Evolutionary conservation across 2,797 vertebrate genomes (phyloP).

Genomic region (Catostomus latipinnis): DNA sequence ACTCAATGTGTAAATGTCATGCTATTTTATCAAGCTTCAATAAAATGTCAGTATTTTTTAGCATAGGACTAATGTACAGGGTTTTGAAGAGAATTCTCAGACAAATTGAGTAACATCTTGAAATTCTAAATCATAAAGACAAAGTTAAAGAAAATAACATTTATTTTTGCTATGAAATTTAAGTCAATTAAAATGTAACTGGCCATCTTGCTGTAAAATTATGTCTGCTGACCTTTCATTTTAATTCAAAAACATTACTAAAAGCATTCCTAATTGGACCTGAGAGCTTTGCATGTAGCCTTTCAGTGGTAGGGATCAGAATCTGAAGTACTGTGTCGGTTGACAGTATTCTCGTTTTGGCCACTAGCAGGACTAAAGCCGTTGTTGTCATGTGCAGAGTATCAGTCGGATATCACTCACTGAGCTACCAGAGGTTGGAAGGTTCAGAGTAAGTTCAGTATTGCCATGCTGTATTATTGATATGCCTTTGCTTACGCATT

Average conservation of each 20-base stretch:
- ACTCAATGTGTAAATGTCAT: constrained; percentile 17
- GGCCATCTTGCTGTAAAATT: no score
- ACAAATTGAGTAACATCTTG: no score
- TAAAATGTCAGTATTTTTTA: background rate
- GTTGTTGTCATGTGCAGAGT: constrained; percentile 69
- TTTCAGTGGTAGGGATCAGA: background rate
- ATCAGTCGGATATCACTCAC: constrained; percentile 76
- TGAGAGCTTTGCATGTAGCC: background rate
- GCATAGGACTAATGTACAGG: background rate
- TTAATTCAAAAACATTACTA: background rate
- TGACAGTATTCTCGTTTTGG: background rate
- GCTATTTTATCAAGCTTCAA: constrained; percentile 4
- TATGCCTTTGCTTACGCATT: constrained; percentile 79
- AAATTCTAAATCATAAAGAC: no score
- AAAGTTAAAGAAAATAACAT: no score
- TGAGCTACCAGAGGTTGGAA: constrained; percentile 84
- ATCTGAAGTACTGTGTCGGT: background rate
- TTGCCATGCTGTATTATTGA: constrained; percentile 84
- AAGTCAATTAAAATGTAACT: background rate
- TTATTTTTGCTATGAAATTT: no score
- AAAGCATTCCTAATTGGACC: background rate
- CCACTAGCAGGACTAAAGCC: constrained; percentile 38
- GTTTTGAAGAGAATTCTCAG: background rate
- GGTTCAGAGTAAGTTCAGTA: constrained; percentile 85
- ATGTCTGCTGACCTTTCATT: no score